Evolutionary conservation across 2,888 invertebrate genomes (phyloP), one percentile per base, ranked within the genome.

Genomic region (Euclidia mi): DNA sequence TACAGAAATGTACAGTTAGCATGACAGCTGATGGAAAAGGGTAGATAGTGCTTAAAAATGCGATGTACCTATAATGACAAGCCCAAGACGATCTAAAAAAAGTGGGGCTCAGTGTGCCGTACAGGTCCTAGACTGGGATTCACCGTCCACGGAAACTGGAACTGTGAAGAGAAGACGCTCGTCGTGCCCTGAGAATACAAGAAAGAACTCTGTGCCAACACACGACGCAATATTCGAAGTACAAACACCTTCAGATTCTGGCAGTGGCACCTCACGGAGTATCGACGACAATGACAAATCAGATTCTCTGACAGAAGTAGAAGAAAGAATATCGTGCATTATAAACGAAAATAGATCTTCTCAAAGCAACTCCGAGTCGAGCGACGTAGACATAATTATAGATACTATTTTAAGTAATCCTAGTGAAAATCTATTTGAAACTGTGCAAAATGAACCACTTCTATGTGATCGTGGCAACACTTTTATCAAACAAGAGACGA

Each of bases 151-250:
- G 25, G 95, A 95, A 81, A 97, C 97, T 0, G 97, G 97, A 10
- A 97, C 97, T 1, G 96, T 97, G 2, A 97, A 96, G 81, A 91
- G 96, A 67, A 93, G 96, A 65, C 95, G 96, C 48, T 92, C 95
- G 25, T 96, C 96, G 0, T 92, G 95, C 53, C 94, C 94, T 10
- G 93, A 94, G 70, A 87, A 85, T 61, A 77, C 86, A 1, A 61
- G 74, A 0, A 88, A 87, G 51, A 74, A 76, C 50, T 57, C 66
- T n/a, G 43, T 72, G 42, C 71, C 73, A 32, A 74, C 73, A 7
- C 87, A 89, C 15, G 89, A 90, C 28, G 82, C 87, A 1, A 89
- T 92, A 64, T 87, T 87, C 45, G 93, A 93, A 84, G 85, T 82
- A 10, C 84, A 88, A 76, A 91, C 92, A 0, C 91, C 94, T 1